Base-by-base conservation (phyloP, 2,113 vertebrate genomes). In the Hiodon tergisus region DNA sequence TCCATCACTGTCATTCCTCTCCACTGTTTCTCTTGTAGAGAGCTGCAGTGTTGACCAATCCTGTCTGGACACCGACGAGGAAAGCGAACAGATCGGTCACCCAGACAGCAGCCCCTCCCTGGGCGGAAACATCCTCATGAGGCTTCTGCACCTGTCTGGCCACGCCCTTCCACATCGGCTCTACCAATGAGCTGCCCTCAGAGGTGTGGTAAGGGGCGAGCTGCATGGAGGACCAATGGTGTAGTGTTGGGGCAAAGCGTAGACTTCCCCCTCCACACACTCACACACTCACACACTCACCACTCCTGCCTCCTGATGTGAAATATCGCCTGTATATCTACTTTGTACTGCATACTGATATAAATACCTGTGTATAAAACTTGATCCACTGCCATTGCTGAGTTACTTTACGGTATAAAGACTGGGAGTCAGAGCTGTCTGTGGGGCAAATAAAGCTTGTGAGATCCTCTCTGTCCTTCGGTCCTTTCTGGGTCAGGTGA, bases 371-470 rank as follows among this genome's bases (percentile, higher is more conserved):
- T 86, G 85, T 82, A 53, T 81, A 87, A 83, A 75, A 6, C 2
- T 48, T 9, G n/a, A 46, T 65, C 31, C n/a, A 54, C 14, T 3
- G 11, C 50, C 17, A 6, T 14, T 74, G 52, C 14, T 48, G 51
- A 57, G 53, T 5, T 67, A 59, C 67, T 54, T n/a, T 74, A 67
- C 17, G n/a, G n/a, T 67, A n/a, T 70, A 51, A 53, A 68, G 54
- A 71, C 52, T 60, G 57, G 79, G 78, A 83, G 84, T 80, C 76
- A 75, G 78, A 78, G 76, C 74, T 77, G 59, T 85, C 81, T 82
- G 83, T 89, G 81, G 77, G 78, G 79, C 81, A 54, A 89, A 88
- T 88, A 88, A 90, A 89, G 72, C 78, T 83, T 83, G 78, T 83
- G 51, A 67, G 53, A 3, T n/a, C 7, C 67, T 7, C 6, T 54